A percentile compares a stretch with the other conserved stretches of the same genome.
Evolutionary conservation across 2,113 vertebrate genomes (phyloP).

Genomic region (Uria aalge): DNA sequence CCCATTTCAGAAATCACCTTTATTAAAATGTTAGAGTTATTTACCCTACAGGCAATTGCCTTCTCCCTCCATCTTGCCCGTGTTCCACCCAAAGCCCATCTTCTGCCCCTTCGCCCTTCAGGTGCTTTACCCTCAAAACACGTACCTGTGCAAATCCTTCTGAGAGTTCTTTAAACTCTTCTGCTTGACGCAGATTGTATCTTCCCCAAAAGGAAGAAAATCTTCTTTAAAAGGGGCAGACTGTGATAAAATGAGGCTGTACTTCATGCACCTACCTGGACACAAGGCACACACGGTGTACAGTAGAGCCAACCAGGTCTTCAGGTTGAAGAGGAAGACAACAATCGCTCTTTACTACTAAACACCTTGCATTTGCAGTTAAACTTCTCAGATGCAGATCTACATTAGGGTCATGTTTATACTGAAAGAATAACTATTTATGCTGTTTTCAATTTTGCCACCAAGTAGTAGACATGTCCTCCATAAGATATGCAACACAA

Average conservation of each 20-base stretch:
- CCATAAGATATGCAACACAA: neutral
- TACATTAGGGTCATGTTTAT: neutral
- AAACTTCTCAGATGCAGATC: neutral
- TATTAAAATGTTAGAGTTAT: neutral
- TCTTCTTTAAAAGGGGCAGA: neutral
- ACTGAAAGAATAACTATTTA: neutral
- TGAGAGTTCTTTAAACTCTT: neutral
- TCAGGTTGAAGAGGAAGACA: neutral
- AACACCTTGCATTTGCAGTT: neutral
- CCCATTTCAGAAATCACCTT: neutral
- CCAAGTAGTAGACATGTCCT: neutral
- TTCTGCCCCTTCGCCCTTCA: neutral
- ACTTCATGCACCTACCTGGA: neutral
- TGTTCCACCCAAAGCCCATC: neutral
- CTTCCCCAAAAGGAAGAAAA: neutral
- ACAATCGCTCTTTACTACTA: neutral
- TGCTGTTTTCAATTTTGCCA: neutral
- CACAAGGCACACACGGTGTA: neutral
- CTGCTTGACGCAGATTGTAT: neutral
- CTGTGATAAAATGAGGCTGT: neutral
- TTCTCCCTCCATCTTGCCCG: rapidly evolving
- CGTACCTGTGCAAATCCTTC: neutral
- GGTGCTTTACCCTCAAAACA: neutral
- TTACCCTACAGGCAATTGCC: neutral
- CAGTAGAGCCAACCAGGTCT: neutral